Conservation (phyloP, 2,113 vertebrate genomes). For the Nyctibius bracteatus region DNA sequence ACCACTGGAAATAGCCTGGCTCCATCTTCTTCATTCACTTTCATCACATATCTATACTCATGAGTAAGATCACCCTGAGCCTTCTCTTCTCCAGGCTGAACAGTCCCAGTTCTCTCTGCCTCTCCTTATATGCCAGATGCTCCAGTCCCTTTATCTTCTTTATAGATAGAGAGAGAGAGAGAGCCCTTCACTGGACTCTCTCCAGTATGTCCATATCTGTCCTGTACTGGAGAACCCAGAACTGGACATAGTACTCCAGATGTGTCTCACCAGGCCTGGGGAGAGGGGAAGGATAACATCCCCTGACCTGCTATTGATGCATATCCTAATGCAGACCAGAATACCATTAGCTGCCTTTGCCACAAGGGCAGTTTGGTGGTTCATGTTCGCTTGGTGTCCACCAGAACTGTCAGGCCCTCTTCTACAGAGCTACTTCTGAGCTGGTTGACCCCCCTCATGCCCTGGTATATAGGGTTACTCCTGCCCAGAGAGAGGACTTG, state of each 20-base stretch:
- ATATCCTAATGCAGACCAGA: not conserved
- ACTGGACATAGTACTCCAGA: not conserved
- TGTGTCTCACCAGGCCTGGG: not conserved
- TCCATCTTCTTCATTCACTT: not conserved
- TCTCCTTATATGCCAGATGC: not conserved
- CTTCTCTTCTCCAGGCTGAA: not conserved
- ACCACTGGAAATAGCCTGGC: not conserved
- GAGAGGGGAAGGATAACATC: not conserved
- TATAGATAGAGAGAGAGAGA: too few species aligned
- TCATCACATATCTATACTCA: not conserved
- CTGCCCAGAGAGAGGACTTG: not conserved
- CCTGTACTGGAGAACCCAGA: not conserved
- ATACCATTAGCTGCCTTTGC: not conserved
- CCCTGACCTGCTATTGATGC: not conserved
- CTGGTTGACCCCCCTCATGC: not conserved
- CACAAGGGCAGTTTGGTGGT: not conserved
- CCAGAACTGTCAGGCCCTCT: not conserved
- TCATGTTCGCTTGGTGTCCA: not conserved
- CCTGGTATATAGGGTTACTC: not conserved
- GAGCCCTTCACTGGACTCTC: not conserved
- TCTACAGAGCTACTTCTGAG: not conserved
- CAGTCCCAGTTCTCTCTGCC: not conserved
- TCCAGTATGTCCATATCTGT: not conserved
- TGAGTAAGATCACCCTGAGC: not conserved
- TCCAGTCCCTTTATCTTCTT: not conserved